Evolutionary conservation across 2,113 vertebrate genomes (phyloP).

Genomic region (Noturus placidus): DNA sequence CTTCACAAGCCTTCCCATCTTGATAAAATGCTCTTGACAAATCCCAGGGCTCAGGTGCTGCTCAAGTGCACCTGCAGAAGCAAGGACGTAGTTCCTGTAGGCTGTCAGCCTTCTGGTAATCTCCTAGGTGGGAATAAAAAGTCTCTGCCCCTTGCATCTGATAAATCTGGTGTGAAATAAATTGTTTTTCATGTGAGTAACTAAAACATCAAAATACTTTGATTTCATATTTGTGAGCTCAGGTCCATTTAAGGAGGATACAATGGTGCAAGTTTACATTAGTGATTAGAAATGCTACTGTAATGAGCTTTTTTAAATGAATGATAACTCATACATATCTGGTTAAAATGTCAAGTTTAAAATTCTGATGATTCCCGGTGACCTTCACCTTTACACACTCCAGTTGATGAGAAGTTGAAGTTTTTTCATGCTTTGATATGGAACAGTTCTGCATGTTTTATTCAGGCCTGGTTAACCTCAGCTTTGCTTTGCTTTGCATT

Average conservation of each 20-base stretch:
- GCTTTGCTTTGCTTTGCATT: slow-evolving; percentile 48
- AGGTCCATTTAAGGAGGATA: slow-evolving; percentile 19
- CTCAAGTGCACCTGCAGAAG: slow-evolving; percentile 61
- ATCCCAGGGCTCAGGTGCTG: slow-evolving; percentile 39
- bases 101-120: slow-evolving; percentile 36
- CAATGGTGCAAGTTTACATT: neutral
- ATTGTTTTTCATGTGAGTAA: slow-evolving; percentile 3
- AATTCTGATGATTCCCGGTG: neutral
- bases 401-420: slow-evolving; percentile 19
- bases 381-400: slow-evolving; percentile 25
- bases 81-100: slow-evolving; percentile 36
- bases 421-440: slow-evolving; percentile 40
- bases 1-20: slow-evolving; percentile 43
- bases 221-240: neutral
- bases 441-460: slow-evolving; percentile 38
- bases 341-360: slow-evolving; percentile 12
- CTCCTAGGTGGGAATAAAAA: slow-evolving; percentile 32
- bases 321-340: neutral
- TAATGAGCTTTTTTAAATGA: neutral
- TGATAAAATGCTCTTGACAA: slow-evolving; percentile 54
- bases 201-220: slow-evolving; percentile 40
- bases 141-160: slow-evolving; percentile 20
- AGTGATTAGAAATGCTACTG: neutral
- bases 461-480: slow-evolving; percentile 48
- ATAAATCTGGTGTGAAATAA: slow-evolving; percentile 35